Percentiles rank a stretch among this genome's conserved stretches.
Conservation (phyloP, 2,888 invertebrate genomes). For the Rotaria sp. region DNA sequence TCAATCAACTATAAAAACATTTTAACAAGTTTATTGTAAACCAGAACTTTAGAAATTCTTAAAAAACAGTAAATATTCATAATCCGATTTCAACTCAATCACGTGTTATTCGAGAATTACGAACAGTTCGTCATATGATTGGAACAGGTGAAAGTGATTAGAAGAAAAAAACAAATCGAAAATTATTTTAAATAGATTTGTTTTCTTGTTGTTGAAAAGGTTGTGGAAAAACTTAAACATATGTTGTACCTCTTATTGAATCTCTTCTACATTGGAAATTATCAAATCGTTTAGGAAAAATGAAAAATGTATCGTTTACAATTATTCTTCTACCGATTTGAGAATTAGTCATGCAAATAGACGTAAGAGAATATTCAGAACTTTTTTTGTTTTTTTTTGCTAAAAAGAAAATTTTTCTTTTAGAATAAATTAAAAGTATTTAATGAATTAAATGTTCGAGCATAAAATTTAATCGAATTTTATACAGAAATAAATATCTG, state of each 20-base stretch:
- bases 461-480: constrained; percentile 38
- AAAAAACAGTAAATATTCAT: constrained; percentile 59
- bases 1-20: not conserved
- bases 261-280: constrained; percentile 57
- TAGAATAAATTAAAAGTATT: constrained; percentile 7
- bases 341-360: constrained; percentile 67
- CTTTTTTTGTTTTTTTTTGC: no score
- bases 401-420: not conserved
- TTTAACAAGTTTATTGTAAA: not conserved
- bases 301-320: constrained; percentile 67
- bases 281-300: not conserved
- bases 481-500: not conserved
- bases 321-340: constrained; percentile 75
- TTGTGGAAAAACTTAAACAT: constrained; percentile 84
- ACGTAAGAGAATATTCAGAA: not conserved
- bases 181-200: not conserved
- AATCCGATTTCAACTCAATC: constrained; percentile 57
- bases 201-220: constrained; percentile 57
- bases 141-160: constrained; percentile 70
- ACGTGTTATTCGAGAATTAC: constrained; percentile 65
- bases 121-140: constrained; percentile 65
- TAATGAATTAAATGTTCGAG: constrained; percentile 28
- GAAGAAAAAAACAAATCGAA: not conserved
- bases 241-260: constrained; percentile 73
- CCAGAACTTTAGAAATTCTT: constrained; percentile 61